phyloP scores from a whole-genome alignment of 2,888 invertebrate genomes.

The Eremobia ochroleuca region DNA sequence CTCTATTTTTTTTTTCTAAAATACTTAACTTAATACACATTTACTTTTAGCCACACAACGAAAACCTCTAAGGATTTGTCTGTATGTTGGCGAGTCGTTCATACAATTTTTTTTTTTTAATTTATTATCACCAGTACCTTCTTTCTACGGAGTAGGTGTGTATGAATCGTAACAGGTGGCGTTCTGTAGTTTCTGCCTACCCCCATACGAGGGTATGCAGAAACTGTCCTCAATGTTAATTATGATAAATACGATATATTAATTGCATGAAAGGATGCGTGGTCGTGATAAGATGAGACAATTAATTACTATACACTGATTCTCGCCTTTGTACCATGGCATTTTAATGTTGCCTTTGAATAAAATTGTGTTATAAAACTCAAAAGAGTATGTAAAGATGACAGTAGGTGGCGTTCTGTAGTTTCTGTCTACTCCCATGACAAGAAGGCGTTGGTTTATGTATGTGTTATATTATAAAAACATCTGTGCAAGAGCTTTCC shows the following conservation, averaged over 20 bases:
- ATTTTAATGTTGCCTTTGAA: background rate
- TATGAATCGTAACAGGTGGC: background rate
- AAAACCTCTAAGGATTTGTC: too few species aligned
- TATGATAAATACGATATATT: background rate
- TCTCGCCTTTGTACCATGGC: background rate
- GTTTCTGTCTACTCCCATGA: background rate
- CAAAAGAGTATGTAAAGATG: background rate
- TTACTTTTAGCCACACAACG: too few species aligned
- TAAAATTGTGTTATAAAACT: background rate
- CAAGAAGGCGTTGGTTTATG: background rate
- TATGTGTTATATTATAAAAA: background rate
- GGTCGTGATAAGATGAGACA: too few species aligned
- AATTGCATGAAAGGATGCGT: background rate
- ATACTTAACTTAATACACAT: too few species aligned
- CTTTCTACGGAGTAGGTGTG: background rate
- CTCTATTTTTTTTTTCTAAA: too few species aligned
- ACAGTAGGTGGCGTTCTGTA: background rate
- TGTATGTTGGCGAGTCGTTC: too few species aligned
- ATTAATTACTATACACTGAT: background rate
- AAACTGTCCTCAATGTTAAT: too few species aligned
- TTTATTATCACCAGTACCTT: too few species aligned
- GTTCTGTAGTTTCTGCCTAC: background rate
- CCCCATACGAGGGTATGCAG: too few species aligned
- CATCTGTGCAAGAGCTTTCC: background rate
- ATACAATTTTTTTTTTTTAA: too few species aligned